Percentiles rank a stretch among this genome's conserved stretches.
These are phyloP conservation scores for Erythrocebus patas DNA, from an alignment of 2,113 vertebrate genomes.

Conservation along the genomic window DNA sequence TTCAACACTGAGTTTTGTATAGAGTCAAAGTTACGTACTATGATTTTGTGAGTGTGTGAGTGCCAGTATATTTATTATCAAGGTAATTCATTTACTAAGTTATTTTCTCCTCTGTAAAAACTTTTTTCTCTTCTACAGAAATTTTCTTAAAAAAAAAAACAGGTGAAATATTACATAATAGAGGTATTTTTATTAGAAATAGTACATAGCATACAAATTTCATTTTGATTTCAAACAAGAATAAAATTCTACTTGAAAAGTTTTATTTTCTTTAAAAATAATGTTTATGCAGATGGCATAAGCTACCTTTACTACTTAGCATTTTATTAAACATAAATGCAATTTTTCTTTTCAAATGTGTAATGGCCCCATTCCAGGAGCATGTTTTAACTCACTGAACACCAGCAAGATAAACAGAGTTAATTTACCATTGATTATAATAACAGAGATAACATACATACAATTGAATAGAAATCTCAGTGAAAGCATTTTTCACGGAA, in stretches of 20 bases:
- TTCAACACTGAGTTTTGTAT: background rate
- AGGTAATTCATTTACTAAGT: background rate
- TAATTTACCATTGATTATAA: conserved; percentile 68
- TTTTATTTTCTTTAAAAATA: background rate
- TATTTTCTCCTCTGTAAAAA: background rate
- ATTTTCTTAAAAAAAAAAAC: background rate
- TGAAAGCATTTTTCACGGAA: conserved; percentile 46
- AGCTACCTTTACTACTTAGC: background rate
- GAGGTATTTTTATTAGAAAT: background rate
- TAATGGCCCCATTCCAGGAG: background rate
- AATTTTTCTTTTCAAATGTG: background rate
- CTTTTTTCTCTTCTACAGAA: background rate
- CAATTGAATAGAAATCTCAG: conserved; percentile 36
- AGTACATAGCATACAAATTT: background rate
- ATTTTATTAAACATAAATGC: conserved; percentile 2
- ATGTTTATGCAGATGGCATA: background rate
- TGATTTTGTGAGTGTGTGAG: background rate
- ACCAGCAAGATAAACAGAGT: conserved; percentile 64
- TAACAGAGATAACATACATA: conserved; percentile 50
- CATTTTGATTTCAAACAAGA: background rate
- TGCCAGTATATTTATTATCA: background rate
- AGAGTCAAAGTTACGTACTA: background rate
- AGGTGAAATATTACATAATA: background rate
- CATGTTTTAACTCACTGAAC: conserved; percentile 52
- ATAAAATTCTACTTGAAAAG: background rate